phyloP scores from a whole-genome alignment of 2,888 invertebrate species.

The Cryptophagus acutangulus region DNA sequence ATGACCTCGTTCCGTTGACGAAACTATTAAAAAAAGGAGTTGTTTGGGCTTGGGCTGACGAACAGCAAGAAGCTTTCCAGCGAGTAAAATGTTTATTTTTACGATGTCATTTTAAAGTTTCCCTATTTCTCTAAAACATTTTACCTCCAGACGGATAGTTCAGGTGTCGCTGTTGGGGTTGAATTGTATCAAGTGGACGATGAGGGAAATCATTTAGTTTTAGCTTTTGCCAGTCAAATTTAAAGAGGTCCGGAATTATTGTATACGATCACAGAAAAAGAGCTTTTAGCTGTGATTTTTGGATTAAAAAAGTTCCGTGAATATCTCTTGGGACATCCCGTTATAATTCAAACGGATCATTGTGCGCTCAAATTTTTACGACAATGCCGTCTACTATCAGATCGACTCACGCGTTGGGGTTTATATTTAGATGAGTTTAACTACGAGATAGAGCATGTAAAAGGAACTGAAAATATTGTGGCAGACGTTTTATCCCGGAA shows the following conservation, averaged over 20 bases:
- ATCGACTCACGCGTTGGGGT: slow-evolving; percentile 17
- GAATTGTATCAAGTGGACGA: slow-evolving; percentile 15
- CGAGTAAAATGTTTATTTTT: slow-evolving; percentile 11
- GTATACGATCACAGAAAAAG: slow-evolving; percentile 23
- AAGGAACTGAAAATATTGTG: slow-evolving; percentile 16
- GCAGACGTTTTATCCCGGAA: slow-evolving; percentile 19
- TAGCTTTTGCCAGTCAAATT: slow-evolving; percentile 17
- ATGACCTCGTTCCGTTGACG: slow-evolving; percentile 9
- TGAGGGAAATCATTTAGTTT: slow-evolving; percentile 12
- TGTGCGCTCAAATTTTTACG: slow-evolving; percentile 17
- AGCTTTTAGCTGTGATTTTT: slow-evolving; percentile 17
- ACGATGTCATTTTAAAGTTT: slow-evolving; percentile 11
- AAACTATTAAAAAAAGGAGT: slow-evolving; percentile 13
- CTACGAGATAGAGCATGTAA: slow-evolving; percentile 13
- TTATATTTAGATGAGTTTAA: slow-evolving; percentile 15
- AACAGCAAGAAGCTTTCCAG: slow-evolving; percentile 12
- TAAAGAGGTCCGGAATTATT: slow-evolving; percentile 16
- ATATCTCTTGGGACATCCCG: slow-evolving; percentile 7
- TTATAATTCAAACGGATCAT: slow-evolving; percentile 21
- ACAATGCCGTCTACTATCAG: slow-evolving; percentile 17
- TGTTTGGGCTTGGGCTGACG: slow-evolving; percentile 12
- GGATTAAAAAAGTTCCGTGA: slow-evolving; percentile 16
- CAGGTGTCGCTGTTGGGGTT: slow-evolving; percentile 10
- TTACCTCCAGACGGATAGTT: slow-evolving; percentile 14
- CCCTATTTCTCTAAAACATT: slow-evolving; percentile 12